Evolutionary conservation across 2,113 vertebrate species (phyloP).

Genomic region (Tragelaphus scriptus): DNA sequence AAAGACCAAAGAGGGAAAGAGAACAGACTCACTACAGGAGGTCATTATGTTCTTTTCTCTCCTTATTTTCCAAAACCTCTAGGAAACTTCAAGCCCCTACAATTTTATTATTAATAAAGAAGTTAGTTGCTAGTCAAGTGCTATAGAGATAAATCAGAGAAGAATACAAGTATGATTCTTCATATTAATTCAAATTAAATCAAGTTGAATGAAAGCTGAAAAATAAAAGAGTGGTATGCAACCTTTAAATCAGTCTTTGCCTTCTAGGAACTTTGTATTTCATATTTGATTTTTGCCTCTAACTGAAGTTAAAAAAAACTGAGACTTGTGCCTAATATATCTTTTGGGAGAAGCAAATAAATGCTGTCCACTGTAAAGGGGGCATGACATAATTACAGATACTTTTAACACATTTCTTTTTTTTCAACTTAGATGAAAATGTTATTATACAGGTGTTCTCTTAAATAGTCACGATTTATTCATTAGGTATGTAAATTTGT

Average conservation of each 20-base stretch:
- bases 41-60: background rate
- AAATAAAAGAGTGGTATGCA: background rate
- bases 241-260: background rate
- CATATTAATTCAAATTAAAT: background rate
- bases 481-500: background rate
- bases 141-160: background rate
- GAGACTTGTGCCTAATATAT: background rate
- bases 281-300: background rate
- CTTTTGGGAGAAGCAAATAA: conserved; percentile 28
- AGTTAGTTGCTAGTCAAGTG: background rate
- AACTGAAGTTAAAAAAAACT: background rate
- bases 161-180: background rate
- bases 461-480: background rate
- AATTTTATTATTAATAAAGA: conserved; percentile 18
- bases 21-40: background rate
- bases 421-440: background rate
- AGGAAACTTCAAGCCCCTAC: background rate
- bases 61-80: background rate
- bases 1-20: background rate
- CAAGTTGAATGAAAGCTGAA: conserved; percentile 10
- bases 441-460: background rate
- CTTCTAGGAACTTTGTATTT: background rate
- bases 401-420: background rate
- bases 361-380: background rate
- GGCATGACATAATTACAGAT: background rate